These are phyloP conservation scores for Zapornia atra DNA, from an alignment of 2,113 vertebrate species.

Conservation along the genomic window DNA sequence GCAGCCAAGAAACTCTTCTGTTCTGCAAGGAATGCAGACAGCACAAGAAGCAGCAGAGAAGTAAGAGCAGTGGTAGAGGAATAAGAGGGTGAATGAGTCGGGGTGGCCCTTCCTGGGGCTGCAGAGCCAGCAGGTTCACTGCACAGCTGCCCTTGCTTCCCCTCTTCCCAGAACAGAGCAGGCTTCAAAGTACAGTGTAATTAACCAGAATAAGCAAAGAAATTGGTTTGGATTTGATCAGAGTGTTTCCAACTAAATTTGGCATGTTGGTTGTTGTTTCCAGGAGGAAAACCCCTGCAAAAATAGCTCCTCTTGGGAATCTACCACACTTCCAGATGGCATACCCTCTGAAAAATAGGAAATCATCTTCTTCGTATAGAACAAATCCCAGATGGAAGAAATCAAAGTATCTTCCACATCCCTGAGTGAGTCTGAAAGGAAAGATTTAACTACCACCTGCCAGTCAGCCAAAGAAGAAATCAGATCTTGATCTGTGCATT, in stretches of 20 bases:
- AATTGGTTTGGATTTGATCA: not conserved
- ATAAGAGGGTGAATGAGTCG: no score
- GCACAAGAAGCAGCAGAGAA: not conserved
- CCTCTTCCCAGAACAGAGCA: not conserved
- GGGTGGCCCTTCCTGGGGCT: not conserved
- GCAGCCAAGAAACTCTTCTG: rapidly evolving
- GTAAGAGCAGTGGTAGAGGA: not conserved
- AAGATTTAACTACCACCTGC: not conserved
- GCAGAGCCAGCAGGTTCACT: not conserved
- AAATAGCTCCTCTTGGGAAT: conserved; percentile 24
- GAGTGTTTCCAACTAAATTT: not conserved
- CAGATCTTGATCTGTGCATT: not conserved
- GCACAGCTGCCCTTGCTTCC: not conserved
- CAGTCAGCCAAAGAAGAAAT: not conserved
- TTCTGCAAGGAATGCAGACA: not conserved
- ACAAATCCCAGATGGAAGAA: conserved; percentile 45
- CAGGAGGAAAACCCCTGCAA: not conserved
- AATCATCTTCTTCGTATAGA: conserved; percentile 1
- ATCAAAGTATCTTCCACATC: not conserved
- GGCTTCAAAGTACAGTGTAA: not conserved
- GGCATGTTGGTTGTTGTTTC: not conserved
- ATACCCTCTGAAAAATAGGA: conserved; percentile 35
- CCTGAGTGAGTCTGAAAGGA: not conserved
- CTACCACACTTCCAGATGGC: conserved; percentile 15
- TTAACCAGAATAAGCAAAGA: not conserved